Evolutionary conservation across 2,113 vertebrate genomes (phyloP).

Genomic region (Mohoua ochrocephala): DNA sequence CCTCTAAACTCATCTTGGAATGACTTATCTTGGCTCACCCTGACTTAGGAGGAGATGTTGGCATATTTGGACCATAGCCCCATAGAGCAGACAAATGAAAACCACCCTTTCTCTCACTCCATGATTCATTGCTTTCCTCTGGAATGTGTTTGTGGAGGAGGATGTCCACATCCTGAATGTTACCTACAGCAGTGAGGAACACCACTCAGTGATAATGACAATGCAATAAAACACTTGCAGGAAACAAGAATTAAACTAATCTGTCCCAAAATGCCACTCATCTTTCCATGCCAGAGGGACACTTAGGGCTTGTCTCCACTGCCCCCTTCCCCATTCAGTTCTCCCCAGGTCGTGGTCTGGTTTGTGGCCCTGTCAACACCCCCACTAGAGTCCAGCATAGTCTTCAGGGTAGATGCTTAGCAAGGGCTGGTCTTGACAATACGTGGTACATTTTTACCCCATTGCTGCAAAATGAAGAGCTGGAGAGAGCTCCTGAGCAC

Average conservation of each 20-base stretch:
- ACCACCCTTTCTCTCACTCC: background rate
- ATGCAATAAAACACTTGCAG: background rate
- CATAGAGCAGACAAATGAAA: background rate
- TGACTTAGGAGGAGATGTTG: background rate
- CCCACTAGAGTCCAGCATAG: background rate
- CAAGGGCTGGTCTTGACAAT: background rate
- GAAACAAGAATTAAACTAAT: background rate
- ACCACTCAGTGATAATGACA: background rate
- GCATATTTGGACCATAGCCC: background rate
- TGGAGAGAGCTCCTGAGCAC: background rate
- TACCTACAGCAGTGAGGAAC: background rate
- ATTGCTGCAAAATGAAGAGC: background rate
- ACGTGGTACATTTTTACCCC: background rate
- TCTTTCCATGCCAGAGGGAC: background rate
- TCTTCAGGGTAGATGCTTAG: background rate
- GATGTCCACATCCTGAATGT: background rate
- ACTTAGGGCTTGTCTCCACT: background rate
- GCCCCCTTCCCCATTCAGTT: background rate
- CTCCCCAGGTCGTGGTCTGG: background rate
- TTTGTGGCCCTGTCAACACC: background rate
- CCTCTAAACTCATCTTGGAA: background rate
- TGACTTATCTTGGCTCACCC: background rate
- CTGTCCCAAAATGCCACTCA: background rate
- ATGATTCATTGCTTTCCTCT: background rate
- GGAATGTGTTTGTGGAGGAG: background rate